Evolutionary conservation across 2,797 vertebrate species (phyloP), one percentile per base, ranked within the genome.

Genomic region (Poeciliopsis presidionis): DNA sequence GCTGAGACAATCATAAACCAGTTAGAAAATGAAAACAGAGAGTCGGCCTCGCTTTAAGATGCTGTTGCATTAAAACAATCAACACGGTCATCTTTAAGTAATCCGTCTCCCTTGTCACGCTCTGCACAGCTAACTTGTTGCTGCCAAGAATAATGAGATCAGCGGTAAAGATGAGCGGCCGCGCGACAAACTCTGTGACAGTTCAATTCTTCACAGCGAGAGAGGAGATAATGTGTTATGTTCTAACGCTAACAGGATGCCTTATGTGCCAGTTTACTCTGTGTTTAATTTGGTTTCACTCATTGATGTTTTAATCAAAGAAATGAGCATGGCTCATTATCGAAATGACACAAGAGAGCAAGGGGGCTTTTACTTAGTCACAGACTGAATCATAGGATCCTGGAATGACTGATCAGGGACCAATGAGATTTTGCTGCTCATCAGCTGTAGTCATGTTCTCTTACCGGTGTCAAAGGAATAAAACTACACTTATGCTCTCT

Each of bases 391-490:
- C 74, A 78, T 33, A 49, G 55, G 73, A 30, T 77, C 59, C 41
- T 65, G 30, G 41, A 12, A 55, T 63, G 71, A 65, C 63, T 33
- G 72, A 72, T 81, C 59, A 41, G 49, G 28, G 20, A 69, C 71
- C 36, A 63, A 45, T 83, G 72, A 80, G 73, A 61, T 81, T 69
- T 75, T 33, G 11, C 79, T 70, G 51, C 49, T 11, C 57, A 72
- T n/a, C 81, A 81, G 83, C 86, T 82, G 59, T 7, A 85, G 45
- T 55, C 69, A 41, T 82, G 75, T 39, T 22, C 81, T 63, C 57
- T 81, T 71, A 67, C 1, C 39, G 4, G 7, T 80, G 87, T 83
- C 81, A 81, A 81, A 80, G 72, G 81, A 63, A 76, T 16, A 3
- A 36, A 63, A 9, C 7, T 36, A 18, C 30, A 18, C 2, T 63